Evolutionary conservation across 2,888 invertebrate genomes (phyloP), one percentile per base, ranked within the genome.

Genomic region (Caenorhabditis sulstoni): DNA sequence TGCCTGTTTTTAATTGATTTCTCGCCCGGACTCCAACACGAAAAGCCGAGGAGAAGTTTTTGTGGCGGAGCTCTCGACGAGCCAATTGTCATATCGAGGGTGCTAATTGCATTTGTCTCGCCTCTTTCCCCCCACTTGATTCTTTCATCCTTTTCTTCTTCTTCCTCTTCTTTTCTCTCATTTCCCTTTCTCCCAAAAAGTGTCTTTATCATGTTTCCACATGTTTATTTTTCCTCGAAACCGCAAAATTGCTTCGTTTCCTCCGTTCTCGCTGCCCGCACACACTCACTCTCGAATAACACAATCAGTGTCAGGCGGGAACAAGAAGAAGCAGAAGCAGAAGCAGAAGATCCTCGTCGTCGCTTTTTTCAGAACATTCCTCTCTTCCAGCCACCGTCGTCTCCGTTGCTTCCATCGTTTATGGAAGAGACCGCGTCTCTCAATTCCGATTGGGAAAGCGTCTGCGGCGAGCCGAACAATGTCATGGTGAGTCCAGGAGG

Each of bases 391-490:
- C 73, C 73, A 41, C 73, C 73, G 37, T 65, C 73, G n/a, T 23
- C 64, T 23, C 65, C 73, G 65, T 58, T 74, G 41, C 73, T 74
- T 74, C 65, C 73, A 65, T 74, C 73, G 73, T 74, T 74, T 65
- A 80, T 81, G 81, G 82, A 82, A 65, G 76, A 78, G 11, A 55
- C 66, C 65, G 66, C 68, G 22, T 83, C 83, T 61, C 59, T 81
- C 52, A 79, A 73, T 67, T 83, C 83, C 47, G 83, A 83, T 50
- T 83, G 83, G 83, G 83, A 83, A 49, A 79, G 79, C 75, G 62
- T 77, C 18, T 81, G 75, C 67, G 75, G 67, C n/a, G 77, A 62
- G 16, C n/a, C 64, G 59, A 74, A 74, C 58, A 65, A 74, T 74
- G 67, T 62, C 14, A 67, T 67, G 61, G 62, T 76, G 16, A 35